A percentile compares a stretch with the other conserved stretches of the same genome.
Evolutionary conservation across 2,797 vertebrate genomes (phyloP).

Genomic region (Myotis vivesi): DNA sequence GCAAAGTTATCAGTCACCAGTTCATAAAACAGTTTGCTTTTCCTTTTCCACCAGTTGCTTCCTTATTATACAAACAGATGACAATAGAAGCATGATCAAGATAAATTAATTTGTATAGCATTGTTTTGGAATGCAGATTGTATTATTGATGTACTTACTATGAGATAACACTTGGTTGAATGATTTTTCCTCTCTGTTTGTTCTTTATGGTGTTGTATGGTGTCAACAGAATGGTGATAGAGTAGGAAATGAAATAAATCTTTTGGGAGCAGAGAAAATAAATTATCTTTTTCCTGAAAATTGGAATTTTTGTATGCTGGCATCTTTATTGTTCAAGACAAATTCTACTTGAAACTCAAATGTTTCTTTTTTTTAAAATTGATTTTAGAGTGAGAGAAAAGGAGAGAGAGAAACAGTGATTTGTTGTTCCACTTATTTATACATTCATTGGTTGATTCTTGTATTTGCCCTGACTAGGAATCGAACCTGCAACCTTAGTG

Average conservation of each 20-base stretch:
- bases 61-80: conserved; percentile 34
- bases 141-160: conserved; percentile 63
- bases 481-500: background rate
- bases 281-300: conserved; percentile 3
- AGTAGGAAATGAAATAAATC: background rate
- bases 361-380: background rate
- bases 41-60: conserved; percentile 61
- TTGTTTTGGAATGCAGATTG: conserved; percentile 74
- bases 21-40: conserved; percentile 38
- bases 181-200: conserved; percentile 68
- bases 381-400: background rate
- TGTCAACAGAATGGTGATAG: background rate
- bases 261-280: background rate
- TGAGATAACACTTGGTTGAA: conserved; percentile 64
- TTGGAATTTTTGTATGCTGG: background rate
- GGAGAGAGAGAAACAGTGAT: background rate
- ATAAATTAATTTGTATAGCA: conserved; percentile 66
- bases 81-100: conserved; percentile 71
- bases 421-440: background rate
- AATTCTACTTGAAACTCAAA: background rate
- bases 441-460: background rate
- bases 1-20: conserved; percentile 37
- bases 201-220: conserved; percentile 73
- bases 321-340: conserved; percentile 24
- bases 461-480: background rate